These are phyloP conservation scores for Hippocampus zosterae DNA, from an alignment of 2,113 vertebrate species.

Conservation along the genomic window DNA sequence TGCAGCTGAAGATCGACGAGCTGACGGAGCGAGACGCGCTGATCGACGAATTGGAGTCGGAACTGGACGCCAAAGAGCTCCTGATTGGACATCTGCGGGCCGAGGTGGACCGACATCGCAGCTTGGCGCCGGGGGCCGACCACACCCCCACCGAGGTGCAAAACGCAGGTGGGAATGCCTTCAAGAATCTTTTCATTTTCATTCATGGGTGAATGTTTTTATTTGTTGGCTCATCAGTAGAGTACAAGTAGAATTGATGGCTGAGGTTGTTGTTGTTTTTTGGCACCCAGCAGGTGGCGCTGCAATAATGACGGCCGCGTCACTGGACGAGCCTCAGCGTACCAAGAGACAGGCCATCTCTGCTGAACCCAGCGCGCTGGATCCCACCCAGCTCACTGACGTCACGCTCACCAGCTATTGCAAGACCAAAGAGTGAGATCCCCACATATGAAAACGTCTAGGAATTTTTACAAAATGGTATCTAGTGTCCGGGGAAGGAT, in stretches of 20 bases:
- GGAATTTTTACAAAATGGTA: background rate
- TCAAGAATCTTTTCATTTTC: background rate
- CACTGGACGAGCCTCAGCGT: constrained; percentile 61
- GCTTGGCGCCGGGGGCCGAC: background rate
- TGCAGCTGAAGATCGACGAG: constrained; percentile 75
- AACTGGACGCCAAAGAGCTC: constrained; percentile 72
- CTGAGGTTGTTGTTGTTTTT: background rate
- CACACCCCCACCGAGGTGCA: background rate
- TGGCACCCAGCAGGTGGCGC: background rate
- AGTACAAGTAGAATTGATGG: too few relatives aligned
- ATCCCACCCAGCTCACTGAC: constrained; percentile 61
- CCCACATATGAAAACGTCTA: background rate
- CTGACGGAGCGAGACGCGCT: constrained; percentile 68
- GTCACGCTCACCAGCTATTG: constrained; percentile 69
- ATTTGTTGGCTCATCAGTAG: too few relatives aligned
- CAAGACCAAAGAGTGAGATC: constrained; percentile 66
- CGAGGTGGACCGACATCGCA: constrained; percentile 62
- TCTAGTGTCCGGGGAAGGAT: background rate
- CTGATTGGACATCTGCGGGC: constrained; percentile 68
- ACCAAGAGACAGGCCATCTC: constrained; percentile 76
- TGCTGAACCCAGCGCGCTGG: constrained; percentile 66
- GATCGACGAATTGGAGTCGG: constrained; percentile 74
- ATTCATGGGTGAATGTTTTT: too few relatives aligned
- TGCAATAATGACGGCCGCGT: background rate
- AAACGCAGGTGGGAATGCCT: constrained; percentile 27